Evolutionary conservation across 2,113 vertebrate genomes (phyloP), one percentile per base, ranked within the genome.

Genomic region (Spheniscus mendiculus): DNA sequence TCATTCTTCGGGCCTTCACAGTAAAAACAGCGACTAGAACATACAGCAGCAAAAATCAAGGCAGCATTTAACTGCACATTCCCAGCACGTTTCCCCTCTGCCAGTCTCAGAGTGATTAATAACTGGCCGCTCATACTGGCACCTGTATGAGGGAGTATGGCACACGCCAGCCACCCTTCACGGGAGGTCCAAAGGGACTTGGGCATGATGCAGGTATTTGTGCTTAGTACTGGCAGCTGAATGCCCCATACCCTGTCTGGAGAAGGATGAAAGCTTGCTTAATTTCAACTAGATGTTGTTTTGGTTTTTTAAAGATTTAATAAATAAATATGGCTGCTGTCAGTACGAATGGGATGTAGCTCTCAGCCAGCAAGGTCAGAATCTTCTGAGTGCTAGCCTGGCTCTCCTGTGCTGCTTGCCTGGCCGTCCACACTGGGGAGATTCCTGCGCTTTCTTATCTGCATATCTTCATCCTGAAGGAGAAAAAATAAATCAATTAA

Each of bases 391-490:
- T 3, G 4, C 91, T 95, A 97, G 1, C 92, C 79, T 0, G 63
- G 83, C 82, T 95, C 90, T 16, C 90, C 94, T 0, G 71, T 44
- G 85, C 93, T 95, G 92, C 80, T 63, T 0, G 88, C 83, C 65
- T 83, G 89, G 71, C 67, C 9, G 1, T 96, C 96, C 27, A 8
- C 42, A 0, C 6, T 34, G 63, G 72, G 50, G 13, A 87, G 4
- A 0, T 49, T 93, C 88, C 38, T 73, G 56, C 92, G 97, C 78
- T 49, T 74, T 30, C 97, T 93, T 8, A 97, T n/a, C 66, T 93
- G 97, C 66, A 92, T 15, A 3, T 97, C 97, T 36, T 90, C 96
- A 55, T 97, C 97, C 97, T 98, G 91, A 50, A 79, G 61, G 77
- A 59, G 19, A 15, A n/a, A 13, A 80, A 19, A 62, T 8, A 38